Evolutionary conservation across 2,113 vertebrate genomes (phyloP), one percentile per base, ranked within the genome.

Genomic region (Labrus mixtus): DNA sequence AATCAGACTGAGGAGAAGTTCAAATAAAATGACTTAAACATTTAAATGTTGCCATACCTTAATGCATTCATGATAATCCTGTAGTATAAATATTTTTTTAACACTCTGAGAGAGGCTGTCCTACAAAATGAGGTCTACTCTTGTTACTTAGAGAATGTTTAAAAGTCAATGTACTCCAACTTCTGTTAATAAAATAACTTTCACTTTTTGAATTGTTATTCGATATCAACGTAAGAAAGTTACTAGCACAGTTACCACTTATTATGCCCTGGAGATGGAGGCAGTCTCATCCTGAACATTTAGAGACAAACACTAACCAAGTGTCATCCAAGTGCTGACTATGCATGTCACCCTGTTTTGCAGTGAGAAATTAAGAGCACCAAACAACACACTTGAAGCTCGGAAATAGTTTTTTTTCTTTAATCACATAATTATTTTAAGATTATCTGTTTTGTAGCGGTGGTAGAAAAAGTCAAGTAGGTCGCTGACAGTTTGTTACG

Each of bases 241-340:
- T n/a, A 1, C 48, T 8, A n/a, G 48, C 19, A 51, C 50, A 80
- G 8, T 84, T 87, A 57, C 83, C 57, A 29, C 23, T 19, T 29
- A n/a, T 19, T 29, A n/a, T 66, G 51, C n/a, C 87, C 86, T 57
- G 66, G 75, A 59, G 85, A 46, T 87, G 84, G 84, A 79, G 78
- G 8, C 77, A 85, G 70, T 84, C 68, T 75, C 53, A 10, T 46
- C 19, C 23, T 61, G 2, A 8, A 10, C 25, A 62, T 41, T 10
- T 33, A 48, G 2, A 29, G n/a, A 23, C 0, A 41, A 39, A 19
- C 1, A 10, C 61, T 20, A 5, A 57, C 10, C 15, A 25, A 37
- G n/a, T 6, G 2, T n/a, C n/a, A 68, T 41, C 3, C 8, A 22
- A 55, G 9, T 19, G 51, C 15, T 57, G 6, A 23, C 10, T 45